phyloP scores from a whole-genome alignment of 2,113 vertebrate species.

The Piprites chloris region DNA sequence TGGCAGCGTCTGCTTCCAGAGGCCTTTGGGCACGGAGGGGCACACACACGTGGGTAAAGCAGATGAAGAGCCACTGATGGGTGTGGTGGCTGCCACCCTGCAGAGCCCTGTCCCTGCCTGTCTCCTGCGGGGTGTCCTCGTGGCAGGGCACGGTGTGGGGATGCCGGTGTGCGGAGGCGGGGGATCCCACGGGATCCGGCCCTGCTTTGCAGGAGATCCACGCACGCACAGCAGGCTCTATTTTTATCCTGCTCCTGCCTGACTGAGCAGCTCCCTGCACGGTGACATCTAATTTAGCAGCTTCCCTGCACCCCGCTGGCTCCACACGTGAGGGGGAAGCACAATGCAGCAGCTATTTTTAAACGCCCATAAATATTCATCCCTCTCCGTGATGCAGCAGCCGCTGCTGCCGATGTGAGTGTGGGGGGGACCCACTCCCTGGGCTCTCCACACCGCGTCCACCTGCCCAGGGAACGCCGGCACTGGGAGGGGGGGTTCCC shows the following conservation, averaged over 20 bases:
- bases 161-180: background rate
- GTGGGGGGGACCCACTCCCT: background rate
- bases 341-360: slow-evolving; percentile 67
- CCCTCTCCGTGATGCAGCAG: slow-evolving; percentile 33
- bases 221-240: slow-evolving; percentile 27
- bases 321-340: slow-evolving; percentile 69
- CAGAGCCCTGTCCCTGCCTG: background rate
- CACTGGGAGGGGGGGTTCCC: background rate
- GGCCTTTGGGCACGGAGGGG: background rate
- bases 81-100: rapidly evolving
- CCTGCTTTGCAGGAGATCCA: slow-evolving; percentile 23
- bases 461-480: background rate
- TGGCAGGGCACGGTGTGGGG: background rate
- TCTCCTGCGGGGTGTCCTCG: background rate
- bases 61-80: rapidly evolving
- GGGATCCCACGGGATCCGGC: slow-evolving; percentile 33
- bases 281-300: slow-evolving; percentile 68
- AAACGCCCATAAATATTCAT: slow-evolving; percentile 64
- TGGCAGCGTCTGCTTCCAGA: background rate
- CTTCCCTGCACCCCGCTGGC: slow-evolving; percentile 62
- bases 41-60: rapidly evolving
- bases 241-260: slow-evolving; percentile 60
- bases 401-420: background rate
- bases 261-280: slow-evolving; percentile 46
- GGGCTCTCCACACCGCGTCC: background rate